Evolutionary conservation across 2,797 vertebrate genomes (phyloP).

Genomic region (Gephyroberyx darwinii): DNA sequence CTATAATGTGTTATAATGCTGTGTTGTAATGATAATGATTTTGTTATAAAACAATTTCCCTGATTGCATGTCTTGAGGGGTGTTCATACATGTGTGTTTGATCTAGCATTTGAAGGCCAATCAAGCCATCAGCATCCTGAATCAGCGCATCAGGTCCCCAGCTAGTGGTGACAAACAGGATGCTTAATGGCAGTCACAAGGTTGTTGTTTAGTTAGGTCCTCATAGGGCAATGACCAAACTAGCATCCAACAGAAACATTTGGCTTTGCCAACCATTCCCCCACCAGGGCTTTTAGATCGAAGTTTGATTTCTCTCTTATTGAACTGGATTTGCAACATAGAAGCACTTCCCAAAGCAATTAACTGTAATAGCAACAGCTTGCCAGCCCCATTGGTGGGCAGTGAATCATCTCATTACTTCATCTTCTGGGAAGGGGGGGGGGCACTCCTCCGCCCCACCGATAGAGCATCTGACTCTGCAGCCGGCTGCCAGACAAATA

Average conservation of each 20-base stretch:
- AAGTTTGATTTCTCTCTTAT: conserved; percentile 8
- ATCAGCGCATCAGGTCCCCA: conserved; percentile 19
- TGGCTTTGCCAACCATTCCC: background rate
- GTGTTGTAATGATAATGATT: too few relatives aligned
- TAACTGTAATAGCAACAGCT: conserved; percentile 70
- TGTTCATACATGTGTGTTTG: background rate
- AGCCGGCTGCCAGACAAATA: conserved; percentile 55
- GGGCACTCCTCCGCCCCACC: conserved; percentile 40
- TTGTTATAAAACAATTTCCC: too few relatives aligned
- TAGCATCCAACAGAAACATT: conserved; percentile 1
- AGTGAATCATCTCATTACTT: conserved; percentile 74
- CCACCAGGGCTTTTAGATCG: background rate
- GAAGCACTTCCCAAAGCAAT: conserved; percentile 60
- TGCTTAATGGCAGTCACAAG: background rate
- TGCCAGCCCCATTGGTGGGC: conserved; percentile 53
- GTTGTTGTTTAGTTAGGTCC: background rate
- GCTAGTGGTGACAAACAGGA: conserved; percentile 7
- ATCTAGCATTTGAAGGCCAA: conserved; percentile 42
- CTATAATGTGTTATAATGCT: background rate
- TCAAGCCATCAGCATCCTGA: conserved; percentile 47
- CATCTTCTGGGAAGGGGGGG: conserved; percentile 25
- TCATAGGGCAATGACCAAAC: background rate
- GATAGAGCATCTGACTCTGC: conserved; percentile 70
- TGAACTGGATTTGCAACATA: conserved; percentile 36
- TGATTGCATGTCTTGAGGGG: background rate